phyloP scores from a whole-genome alignment of 1,140 invertebrate species.

The Tetramorium parvispinum region DNA sequence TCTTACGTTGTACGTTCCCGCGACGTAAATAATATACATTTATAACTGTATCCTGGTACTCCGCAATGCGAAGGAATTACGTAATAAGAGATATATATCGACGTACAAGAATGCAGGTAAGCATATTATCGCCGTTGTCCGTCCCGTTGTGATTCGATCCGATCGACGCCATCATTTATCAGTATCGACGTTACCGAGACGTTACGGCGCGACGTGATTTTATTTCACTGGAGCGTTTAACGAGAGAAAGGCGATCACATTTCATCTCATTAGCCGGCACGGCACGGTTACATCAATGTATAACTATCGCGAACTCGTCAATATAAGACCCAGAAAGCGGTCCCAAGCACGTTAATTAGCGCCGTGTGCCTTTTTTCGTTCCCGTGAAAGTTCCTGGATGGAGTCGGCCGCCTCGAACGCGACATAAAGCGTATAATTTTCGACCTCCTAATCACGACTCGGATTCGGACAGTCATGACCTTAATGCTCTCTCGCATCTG shows the following conservation, averaged over 20 bases:
- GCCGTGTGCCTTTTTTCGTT: constrained; percentile 69
- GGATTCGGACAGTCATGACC: constrained; percentile 32
- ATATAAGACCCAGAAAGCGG: constrained; percentile 65
- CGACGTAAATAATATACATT: constrained; percentile 26
- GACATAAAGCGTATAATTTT: constrained; percentile 55
- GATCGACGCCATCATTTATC: constrained; percentile 66
- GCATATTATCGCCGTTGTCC: constrained; percentile 52
- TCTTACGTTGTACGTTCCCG: not conserved
- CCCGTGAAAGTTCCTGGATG: constrained; percentile 63
- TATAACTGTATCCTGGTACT: constrained; percentile 12
- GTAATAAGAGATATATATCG: constrained; percentile 49
- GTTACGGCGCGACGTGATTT: constrained; percentile 67
- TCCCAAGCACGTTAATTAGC: constrained; percentile 76
- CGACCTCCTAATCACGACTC: constrained; percentile 31
- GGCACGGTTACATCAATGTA: constrained; percentile 80
- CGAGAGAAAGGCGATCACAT: constrained; percentile 84
- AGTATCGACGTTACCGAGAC: constrained; percentile 56
- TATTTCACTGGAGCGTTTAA: constrained; percentile 76
- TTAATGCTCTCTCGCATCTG: constrained; percentile 40
- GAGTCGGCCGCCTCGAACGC: not conserved
- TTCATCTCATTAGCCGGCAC: constrained; percentile 81
- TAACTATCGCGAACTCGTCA: constrained; percentile 72
- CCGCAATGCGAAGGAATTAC: constrained; percentile 25
- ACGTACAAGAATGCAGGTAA: constrained; percentile 50
- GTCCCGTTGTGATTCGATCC: constrained; percentile 24